A percentile compares a stretch with the other conserved stretches of the same genome.
Conservation (phyloP, 1,140 invertebrate species). For the Drosophila lini region DNA sequence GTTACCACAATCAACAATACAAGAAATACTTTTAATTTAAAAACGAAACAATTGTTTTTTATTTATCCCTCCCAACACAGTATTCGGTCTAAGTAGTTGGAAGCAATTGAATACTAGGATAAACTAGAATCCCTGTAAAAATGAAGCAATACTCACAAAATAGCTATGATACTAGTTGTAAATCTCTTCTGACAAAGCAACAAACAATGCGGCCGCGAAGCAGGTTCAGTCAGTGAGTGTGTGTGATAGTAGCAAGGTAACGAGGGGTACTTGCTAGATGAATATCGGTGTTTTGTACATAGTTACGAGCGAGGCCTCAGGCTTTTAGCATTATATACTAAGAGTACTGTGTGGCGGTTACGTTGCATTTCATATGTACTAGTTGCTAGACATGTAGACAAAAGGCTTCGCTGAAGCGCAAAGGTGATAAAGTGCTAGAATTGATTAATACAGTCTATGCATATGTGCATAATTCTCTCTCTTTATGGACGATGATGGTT, state of each 20-base stretch:
- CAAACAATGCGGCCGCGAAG: slow-evolving; percentile 61
- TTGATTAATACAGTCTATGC: slow-evolving; percentile 7
- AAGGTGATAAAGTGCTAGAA: slow-evolving; percentile 71
- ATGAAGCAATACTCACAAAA: slow-evolving; percentile 84
- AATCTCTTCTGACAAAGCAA: slow-evolving; percentile 59
- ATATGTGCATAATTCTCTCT: slow-evolving; percentile 10
- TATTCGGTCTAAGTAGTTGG: slow-evolving; percentile 42
- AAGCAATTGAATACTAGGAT: slow-evolving; percentile 39
- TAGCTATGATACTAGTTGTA: slow-evolving; percentile 84
- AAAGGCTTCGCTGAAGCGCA: slow-evolving; percentile 78
- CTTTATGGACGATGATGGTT: slow-evolving; percentile 20
- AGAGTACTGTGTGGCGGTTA: slow-evolving; percentile 54
- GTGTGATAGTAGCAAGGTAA: slow-evolving; percentile 71
- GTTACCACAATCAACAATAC: slow-evolving; percentile 60
- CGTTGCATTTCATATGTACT: slow-evolving; percentile 59
- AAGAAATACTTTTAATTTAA: slow-evolving; percentile 61
- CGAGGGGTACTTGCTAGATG: slow-evolving; percentile 29
- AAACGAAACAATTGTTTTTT: slow-evolving; percentile 40
- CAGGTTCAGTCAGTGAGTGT: slow-evolving; percentile 59
- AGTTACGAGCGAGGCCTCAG: slow-evolving; percentile 26
- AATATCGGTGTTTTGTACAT: slow-evolving; percentile 38
- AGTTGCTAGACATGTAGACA: slow-evolving; percentile 62
- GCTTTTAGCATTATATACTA: slow-evolving; percentile 45
- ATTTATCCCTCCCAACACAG: slow-evolving; percentile 11
- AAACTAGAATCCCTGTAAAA: slow-evolving; percentile 78